Evolutionary conservation across 2,888 invertebrate species (phyloP).

Genomic region (Charanyca ferruginea): DNA sequence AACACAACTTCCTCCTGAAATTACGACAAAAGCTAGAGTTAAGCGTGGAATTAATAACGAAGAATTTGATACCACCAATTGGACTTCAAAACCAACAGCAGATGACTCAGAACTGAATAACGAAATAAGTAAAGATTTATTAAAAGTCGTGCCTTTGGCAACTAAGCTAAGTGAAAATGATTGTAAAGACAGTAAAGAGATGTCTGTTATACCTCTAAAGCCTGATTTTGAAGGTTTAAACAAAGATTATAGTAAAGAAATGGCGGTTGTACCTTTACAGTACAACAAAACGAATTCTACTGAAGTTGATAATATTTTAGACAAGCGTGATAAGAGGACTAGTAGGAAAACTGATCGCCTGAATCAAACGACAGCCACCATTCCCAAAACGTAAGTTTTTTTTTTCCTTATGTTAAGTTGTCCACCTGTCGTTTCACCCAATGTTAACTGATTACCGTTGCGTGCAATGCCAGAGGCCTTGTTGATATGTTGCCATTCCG

Average conservation of each 20-base stretch:
- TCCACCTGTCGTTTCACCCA: too few relatives aligned
- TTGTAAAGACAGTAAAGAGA: conserved; percentile 43
- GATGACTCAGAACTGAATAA: conserved; percentile 69
- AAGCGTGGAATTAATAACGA: conserved; percentile 78
- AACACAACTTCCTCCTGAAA: conserved; percentile 50
- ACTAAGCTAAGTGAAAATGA: conserved; percentile 53
- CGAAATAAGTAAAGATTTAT: conserved; percentile 73
- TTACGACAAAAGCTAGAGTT: conserved; percentile 70
- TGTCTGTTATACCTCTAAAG: conserved; percentile 79
- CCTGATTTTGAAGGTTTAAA: conserved; percentile 58
- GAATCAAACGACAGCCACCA: conserved; percentile 88
- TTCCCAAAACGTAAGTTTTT: conserved; percentile 87
- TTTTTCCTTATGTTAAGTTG: too few relatives aligned
- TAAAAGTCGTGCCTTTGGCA: conserved; percentile 84
- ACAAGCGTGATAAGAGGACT: conserved; percentile 87
- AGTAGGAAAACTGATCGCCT: conserved; percentile 88
- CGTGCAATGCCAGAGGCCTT: too few relatives aligned
- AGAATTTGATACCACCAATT: conserved; percentile 75
- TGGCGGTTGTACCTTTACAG: conserved; percentile 81
- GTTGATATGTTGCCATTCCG: too few relatives aligned
- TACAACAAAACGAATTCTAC: conserved; percentile 85
- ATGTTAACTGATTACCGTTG: too few relatives aligned
- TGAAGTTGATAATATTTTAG: conserved; percentile 81
- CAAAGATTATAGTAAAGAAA: conserved; percentile 72
- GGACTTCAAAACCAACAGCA: conserved; percentile 71